Base-by-base conservation (phyloP, 2,888 invertebrate genomes). In the Andrena marginata region DNA sequence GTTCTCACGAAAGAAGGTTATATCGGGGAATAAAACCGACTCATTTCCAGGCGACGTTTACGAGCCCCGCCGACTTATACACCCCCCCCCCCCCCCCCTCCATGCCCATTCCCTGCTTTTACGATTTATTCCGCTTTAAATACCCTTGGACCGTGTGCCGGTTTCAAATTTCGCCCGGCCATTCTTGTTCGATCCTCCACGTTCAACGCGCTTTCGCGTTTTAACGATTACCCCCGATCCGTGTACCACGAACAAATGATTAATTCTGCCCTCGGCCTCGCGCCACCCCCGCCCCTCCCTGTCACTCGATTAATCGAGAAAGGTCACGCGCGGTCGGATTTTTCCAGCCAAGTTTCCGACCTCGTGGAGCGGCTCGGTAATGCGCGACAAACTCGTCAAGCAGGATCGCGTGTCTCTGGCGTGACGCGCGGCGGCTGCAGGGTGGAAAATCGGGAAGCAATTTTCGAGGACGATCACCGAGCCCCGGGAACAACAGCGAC, bases 1-100 rank as follows among this genome's bases (percentile, higher is more conserved):
- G 83, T 85, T 85, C 85, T 83, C 80, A 51, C 77, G 80, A 82
- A 68, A 75, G 75, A 75, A 75, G 67, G 75, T 81, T 82, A 82
- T 75, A 71, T 63, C 82, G 68, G 35, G 75, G 65, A 80, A 82
- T 82, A 80, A 82, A 80, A 75, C 70, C 56, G 48, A 80, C 70
- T 81, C 67, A 63, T 80, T 80, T 75, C 54, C 81, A 75, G 62
- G 56, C 80, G 82, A 80, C 75, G 75, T 82, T 82, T 80, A 75
- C 82, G 80, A 80, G 80, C 70, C 60, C 42, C 20, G 54, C 35
- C 69, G 65, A 74, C 81, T 81, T 54, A 26, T n/a, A 70, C 60
- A 51, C 54, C 48, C 74, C 33, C 31, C n/a, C n/a, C n/a, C n/a
- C n/a, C n/a, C n/a, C n/a, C n/a, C n/a, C n/a, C n/a, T n/a, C n/a